A percentile compares a stretch with the other conserved stretches of the same genome.
These are phyloP conservation scores for Eupithecia insigniata DNA, from an alignment of 2,888 invertebrate species.

Conservation along the genomic window DNA sequence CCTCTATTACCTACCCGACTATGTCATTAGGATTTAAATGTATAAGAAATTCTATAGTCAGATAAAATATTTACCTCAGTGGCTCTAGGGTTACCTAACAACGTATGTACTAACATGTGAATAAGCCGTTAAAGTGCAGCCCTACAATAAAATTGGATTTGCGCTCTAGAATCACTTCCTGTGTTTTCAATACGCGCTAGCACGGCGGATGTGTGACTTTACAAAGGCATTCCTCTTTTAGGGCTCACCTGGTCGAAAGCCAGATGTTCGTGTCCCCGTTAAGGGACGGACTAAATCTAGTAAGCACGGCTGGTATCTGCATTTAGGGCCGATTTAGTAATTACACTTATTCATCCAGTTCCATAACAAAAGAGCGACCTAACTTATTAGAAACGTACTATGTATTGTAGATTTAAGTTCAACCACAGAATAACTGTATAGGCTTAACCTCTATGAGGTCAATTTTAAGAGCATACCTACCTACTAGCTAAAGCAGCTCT, in stretches of 20 bases:
- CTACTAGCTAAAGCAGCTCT: too few species aligned
- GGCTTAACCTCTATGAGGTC: too few species aligned
- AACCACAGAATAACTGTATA: too few species aligned
- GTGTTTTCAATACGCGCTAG: constrained; percentile 55
- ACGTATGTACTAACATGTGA: constrained; percentile 7
- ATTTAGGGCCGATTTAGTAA: not conserved
- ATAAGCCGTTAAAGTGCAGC: constrained; percentile 25
- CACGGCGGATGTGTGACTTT: constrained; percentile 51
- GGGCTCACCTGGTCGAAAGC: constrained; percentile 19
- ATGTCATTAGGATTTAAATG: not conserved
- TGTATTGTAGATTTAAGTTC: not conserved
- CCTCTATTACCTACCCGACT: not conserved
- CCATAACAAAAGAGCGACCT: not conserved
- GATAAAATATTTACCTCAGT: constrained; percentile 6
- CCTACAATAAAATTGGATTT: constrained; percentile 54
- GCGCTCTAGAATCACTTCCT: constrained; percentile 66
- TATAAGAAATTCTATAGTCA: not conserved
- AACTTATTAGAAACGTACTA: not conserved
- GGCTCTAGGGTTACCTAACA: constrained; percentile 7
- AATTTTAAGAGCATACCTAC: too few species aligned
- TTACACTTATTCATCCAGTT: constrained; percentile 57
- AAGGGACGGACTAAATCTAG: not conserved
- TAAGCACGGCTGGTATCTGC: not conserved
- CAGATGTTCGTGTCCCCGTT: constrained; percentile 7
- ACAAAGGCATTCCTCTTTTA: constrained; percentile 16